phyloP scores from a whole-genome alignment of 1,140 invertebrate species.

The Ylistrum balloti region DNA sequence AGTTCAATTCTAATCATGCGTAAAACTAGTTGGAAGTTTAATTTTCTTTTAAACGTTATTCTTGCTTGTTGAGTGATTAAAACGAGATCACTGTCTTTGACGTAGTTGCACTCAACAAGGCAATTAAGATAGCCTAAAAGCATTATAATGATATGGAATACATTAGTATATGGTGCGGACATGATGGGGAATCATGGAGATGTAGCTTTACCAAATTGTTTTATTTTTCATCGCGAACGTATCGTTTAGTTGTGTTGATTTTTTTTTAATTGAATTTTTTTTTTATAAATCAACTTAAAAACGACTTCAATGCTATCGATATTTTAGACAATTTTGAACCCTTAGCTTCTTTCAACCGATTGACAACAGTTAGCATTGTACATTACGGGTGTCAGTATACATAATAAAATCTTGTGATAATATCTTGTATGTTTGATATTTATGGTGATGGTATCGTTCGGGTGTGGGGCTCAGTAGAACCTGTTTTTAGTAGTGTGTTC shows the following conservation, averaged over 20 bases:
- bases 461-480: conserved; percentile 2
- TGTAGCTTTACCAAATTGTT: no score
- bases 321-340: background rate
- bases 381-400: background rate
- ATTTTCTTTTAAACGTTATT: no score
- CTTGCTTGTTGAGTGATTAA: no score
- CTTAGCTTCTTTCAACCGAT: background rate
- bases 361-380: background rate
- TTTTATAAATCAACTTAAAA: background rate
- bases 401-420: background rate
- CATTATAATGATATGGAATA: no score
- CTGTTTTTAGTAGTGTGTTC: background rate
- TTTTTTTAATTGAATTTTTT: background rate
- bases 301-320: background rate
- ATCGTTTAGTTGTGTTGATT: background rate
- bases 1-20: no score
- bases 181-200: no score
- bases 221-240: no score
- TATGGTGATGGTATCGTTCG: conserved; percentile 14
- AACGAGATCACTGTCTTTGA: no score
- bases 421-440: conserved; percentile 30
- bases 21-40: no score
- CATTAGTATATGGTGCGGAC: no score
- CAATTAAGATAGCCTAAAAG: no score
- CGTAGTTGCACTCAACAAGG: no score